Conservation (phyloP, 2,113 vertebrate species). For the Ifrita kowaldi region DNA sequence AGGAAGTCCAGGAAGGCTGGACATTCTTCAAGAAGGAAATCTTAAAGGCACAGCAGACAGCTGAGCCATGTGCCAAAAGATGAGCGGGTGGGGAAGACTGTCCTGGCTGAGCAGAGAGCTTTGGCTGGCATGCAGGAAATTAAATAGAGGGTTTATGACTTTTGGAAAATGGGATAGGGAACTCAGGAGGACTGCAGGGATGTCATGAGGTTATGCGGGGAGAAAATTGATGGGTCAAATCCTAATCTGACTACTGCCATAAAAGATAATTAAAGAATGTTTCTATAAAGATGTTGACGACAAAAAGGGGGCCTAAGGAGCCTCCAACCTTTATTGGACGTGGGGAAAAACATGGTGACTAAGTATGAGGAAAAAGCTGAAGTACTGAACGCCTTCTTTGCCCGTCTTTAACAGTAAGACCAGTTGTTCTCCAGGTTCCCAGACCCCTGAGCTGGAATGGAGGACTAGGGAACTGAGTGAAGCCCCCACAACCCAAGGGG, state of each 20-base stretch:
- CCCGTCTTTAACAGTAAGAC: background rate
- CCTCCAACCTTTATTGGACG: background rate
- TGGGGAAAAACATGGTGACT: background rate
- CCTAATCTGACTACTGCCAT: background rate
- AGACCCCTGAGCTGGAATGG: background rate
- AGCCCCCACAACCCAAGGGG: background rate
- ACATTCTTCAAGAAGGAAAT: background rate
- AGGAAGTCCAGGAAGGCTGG: background rate
- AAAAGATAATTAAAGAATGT: background rate
- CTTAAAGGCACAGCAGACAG: background rate
- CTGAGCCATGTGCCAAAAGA: background rate
- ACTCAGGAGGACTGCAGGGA: background rate
- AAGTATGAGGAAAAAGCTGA: background rate
- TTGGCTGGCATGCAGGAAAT: background rate
- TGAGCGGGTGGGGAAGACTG: accelerated
- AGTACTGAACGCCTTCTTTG: background rate
- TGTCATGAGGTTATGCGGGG: background rate
- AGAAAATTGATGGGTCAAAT: background rate
- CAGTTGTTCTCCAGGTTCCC: background rate
- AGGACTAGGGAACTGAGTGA: background rate
- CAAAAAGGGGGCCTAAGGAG: background rate
- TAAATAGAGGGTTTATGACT: background rate
- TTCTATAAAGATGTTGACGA: background rate
- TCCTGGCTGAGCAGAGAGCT: background rate
- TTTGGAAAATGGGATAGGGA: background rate